Base-by-base conservation (phyloP, 2,888 invertebrate genomes). In the Petrolisthes manimaculis region DNA sequence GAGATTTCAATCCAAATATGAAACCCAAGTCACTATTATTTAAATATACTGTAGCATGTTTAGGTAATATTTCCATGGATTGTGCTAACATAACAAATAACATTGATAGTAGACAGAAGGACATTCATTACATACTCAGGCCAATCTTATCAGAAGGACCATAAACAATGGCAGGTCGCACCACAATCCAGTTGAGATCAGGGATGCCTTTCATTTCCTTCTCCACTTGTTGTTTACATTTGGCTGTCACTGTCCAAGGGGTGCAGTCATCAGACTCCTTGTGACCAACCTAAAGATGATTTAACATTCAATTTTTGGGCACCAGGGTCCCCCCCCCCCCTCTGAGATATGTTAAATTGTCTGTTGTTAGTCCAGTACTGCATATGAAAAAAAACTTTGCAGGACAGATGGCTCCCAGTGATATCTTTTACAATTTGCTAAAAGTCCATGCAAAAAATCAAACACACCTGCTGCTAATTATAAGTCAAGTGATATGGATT, bases 111-210 rank as follows among this genome's bases (percentile, higher is more conserved):
- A 53, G 9, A 37, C 18, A 77, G 56, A 37, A n/a, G 12, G 51
- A 61, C 12, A 6, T 83, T 86, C 14, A 81, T 54, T 61, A 94
- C 95, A 94, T 92, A 97, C 97, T 96, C 89, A 98, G 93, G 91
- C 97, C 97, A 92, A 95, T 95, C 92, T 95, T 95, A 93, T 98
- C 98, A 0, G 97, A 97, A 67, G 95, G 93, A 14, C 98, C 98
- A 93, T 98, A 98, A 0, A 97, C 96, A 88, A 97, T 95, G 6
- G 96, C 97, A 21, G 97, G 96, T 91, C 98, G 94, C 14, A 98
- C 93, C 88, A 98, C 94, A 21, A 97, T 96, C 93, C 96, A 97
- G 91, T 95, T 95, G 67, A 97, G 94, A 88, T 95, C 95, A 12
- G 95, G 94, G 92, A 97, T 94, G 54, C 94, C 94, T 91, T 94